Evolutionary conservation across 2,888 invertebrate genomes (phyloP), one percentile per base, ranked within the genome.

Genomic region (Pammene fasciana): DNA sequence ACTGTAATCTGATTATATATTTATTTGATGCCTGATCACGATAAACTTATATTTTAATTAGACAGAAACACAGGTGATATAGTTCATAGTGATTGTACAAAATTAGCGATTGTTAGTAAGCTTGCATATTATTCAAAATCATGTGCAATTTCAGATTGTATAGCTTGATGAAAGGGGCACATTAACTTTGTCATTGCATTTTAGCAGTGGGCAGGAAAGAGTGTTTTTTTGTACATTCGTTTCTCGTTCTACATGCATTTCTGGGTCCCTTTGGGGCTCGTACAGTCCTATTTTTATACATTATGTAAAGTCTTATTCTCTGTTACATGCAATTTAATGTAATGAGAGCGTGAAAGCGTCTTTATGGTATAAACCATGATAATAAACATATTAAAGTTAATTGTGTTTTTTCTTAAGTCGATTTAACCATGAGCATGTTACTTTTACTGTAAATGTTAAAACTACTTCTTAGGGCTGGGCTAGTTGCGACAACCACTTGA

Each of bases 261-360:
- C 83, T 74, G 92, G 86, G 90, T 86, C 88, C 78, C 78, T 74
- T 75, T 75, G 81, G 85, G 90, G 78, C 89, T 89, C 90, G 76
- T 86, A 90, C 89, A 90, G 90, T 92, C 92, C 91, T 92, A 92
- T 92, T 92, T 92, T 92, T 92, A 92, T 92, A 92, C 91, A 92
- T 87, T 87, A 90, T 91, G 88, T 90, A 89, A 89, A 90, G 82
- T 88, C 86, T 86, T 89, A 87, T 88, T 89, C 88, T 90, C 88
- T 88, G 86, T 91, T 90, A 90, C 89, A 89, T 87, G 81, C 81
- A 82, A 85, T 81, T 83, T 82, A 86, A 83, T 90, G 90, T 90
- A 91, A 90, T 89, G 81, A 80, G 89, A 87, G 86, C 68, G 50
- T 83, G 83, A 81, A 87, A 86, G 82, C 82, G 80, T 89, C 86